phyloP scores from a whole-genome alignment of 2,888 invertebrate species.

The Limnephilus lunatus region DNA sequence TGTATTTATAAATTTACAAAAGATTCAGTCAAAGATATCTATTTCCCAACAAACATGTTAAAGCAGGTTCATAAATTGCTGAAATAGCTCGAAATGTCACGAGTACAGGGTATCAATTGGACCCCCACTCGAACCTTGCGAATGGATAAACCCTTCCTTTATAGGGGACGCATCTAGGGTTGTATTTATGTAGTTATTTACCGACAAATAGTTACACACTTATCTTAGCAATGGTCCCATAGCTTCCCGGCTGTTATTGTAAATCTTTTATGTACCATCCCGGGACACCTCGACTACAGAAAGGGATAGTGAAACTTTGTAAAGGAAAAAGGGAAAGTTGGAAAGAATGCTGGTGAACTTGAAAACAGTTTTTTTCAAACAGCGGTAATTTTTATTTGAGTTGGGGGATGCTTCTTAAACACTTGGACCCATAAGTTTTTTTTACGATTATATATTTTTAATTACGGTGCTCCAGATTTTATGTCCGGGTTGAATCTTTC shows the following conservation, averaged over 20 bases:
- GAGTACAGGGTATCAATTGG: constrained; percentile 42
- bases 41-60: neutral
- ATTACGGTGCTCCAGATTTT: too few relatives aligned
- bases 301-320: neutral
- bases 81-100: constrained; percentile 16
- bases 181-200: constrained; percentile 38
- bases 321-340: neutral
- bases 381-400: neutral
- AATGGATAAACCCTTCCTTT: constrained; percentile 47
- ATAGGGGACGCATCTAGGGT: constrained; percentile 7
- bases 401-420: too few relatives aligned
- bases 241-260: constrained; percentile 32
- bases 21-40: neutral
- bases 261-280: constrained; percentile 19
- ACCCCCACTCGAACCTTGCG: neutral
- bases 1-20: constrained; percentile 6
- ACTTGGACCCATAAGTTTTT: too few relatives aligned
- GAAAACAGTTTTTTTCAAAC: neutral
- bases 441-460: too few relatives aligned
- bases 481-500: too few relatives aligned
- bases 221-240: constrained; percentile 43
- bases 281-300: neutral
- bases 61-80: constrained; percentile 21
- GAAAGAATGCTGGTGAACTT: neutral
- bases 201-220: constrained; percentile 53